These are phyloP conservation scores for Aurelia coerulea DNA, from an alignment of 30 jellyfish, hydroid and myxozoan species.

Conservation along the genomic window DNA sequence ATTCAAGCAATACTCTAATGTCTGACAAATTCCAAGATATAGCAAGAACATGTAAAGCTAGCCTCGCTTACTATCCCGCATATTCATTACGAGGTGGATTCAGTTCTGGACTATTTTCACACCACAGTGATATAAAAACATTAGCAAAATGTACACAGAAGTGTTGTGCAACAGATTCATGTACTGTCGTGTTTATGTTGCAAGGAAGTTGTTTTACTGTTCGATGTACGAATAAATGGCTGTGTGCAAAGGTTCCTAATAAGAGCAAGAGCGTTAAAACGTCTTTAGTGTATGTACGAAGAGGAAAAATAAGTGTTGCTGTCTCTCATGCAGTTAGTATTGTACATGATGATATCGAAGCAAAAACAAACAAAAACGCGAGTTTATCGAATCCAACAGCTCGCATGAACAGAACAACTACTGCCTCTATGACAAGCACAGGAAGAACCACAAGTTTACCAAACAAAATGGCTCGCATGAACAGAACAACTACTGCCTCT, in stretches of 20 bases:
- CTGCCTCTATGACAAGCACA: no score
- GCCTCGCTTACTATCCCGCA: slow-evolving; percentile 50
- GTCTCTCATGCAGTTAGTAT: background rate
- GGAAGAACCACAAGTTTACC: no score
- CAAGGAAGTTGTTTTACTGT: slow-evolving; percentile 74
- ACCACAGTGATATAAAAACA: slow-evolving; percentile 49
- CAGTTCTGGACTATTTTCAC: slow-evolving; percentile 75
- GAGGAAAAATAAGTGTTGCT: slow-evolving; percentile 33
- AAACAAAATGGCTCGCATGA: no score
- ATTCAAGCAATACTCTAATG: slow-evolving; percentile 2
- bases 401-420: no score
- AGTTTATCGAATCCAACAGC: background rate
- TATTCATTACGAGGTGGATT: slow-evolving; percentile 82
- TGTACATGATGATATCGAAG: slow-evolving; percentile 13
- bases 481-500: no score
- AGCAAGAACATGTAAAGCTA: slow-evolving; percentile 57
- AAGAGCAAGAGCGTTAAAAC: slow-evolving; percentile 34
- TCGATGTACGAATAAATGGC: slow-evolving; percentile 62
- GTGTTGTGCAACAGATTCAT: slow-evolving; percentile 72
- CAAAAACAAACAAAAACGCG: background rate
- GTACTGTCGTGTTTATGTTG: slow-evolving; percentile 74
- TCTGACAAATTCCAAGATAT: slow-evolving; percentile 12
- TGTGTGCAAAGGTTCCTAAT: slow-evolving; percentile 73
- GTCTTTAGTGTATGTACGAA: slow-evolving; percentile 46
- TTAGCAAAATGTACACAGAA: slow-evolving; percentile 63